Evolutionary conservation across 2,113 vertebrate genomes (phyloP).

Genomic region (Caretta caretta): DNA sequence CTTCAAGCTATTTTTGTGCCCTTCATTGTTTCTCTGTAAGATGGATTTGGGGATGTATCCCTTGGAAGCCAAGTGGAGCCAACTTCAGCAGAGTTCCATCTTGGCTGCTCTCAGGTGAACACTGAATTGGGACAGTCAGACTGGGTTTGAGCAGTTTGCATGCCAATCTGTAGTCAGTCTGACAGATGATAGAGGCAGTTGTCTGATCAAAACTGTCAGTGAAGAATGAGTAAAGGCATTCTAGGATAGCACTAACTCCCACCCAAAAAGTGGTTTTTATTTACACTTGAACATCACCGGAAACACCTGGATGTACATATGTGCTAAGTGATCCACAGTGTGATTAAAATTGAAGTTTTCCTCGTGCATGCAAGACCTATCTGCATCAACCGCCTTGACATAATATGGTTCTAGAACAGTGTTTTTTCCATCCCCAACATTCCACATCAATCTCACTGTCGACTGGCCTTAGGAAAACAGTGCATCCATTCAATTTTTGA

Average conservation of each 20-base stretch:
- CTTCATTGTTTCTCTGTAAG: neutral
- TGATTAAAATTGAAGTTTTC: neutral
- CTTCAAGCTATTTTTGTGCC: neutral
- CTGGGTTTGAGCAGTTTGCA: neutral
- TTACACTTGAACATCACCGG: neutral
- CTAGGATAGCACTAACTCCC: neutral
- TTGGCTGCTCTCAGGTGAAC: neutral
- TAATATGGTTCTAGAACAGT: neutral
- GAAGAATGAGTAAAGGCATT: neutral
- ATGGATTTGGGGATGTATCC: neutral
- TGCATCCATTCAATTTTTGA: too few species aligned
- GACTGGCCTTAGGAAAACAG: neutral
- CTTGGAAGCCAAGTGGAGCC: neutral
- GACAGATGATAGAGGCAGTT: neutral
- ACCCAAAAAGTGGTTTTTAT: neutral
- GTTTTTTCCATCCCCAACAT: neutral
- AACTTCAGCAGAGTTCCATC: neutral
- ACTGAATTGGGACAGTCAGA: neutral
- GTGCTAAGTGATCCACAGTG: neutral
- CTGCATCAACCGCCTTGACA: neutral
- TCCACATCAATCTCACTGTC: too few species aligned
- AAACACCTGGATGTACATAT: neutral
- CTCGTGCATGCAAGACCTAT: neutral
- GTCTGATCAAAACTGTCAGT: accelerated
- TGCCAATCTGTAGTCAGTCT: neutral